These are phyloP conservation scores for Myotis lucifugus DNA, from an alignment of 2,113 vertebrate species.

Conservation along the genomic window DNA sequence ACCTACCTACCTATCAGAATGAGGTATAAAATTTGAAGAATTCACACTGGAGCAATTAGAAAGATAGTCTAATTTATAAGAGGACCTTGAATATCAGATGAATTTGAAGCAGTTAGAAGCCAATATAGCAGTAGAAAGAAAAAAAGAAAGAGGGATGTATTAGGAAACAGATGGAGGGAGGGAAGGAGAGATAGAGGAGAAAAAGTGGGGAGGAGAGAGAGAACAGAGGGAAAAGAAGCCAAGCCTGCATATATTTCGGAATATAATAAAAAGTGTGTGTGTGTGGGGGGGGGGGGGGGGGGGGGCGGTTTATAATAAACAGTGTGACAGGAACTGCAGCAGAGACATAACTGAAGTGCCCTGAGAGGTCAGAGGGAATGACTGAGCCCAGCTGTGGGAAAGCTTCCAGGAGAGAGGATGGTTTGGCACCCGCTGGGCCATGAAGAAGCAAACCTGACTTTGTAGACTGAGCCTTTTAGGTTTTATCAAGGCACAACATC, in stretches of 20 bases:
- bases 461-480: neutral
- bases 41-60: neutral
- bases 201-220: neutral
- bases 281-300: neutral
- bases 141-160: neutral
- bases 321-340: neutral
- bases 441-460: neutral
- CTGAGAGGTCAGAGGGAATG: neutral
- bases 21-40: neutral
- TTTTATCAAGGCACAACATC: neutral
- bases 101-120: conserved; percentile 2
- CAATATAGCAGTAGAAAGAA: neutral
- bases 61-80: neutral
- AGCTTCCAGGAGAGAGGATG: neutral
- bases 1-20: neutral
- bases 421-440: neutral
- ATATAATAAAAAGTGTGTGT: neutral
- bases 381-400: neutral
- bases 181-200: neutral
- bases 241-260: neutral
- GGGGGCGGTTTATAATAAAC: neutral
- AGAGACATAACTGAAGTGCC: neutral
- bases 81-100: neutral
- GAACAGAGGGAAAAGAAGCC: neutral
- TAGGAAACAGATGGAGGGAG: neutral